These are phyloP conservation scores for Hipposideros armiger DNA, from an alignment of 2,113 vertebrate genomes.

Conservation along the genomic window DNA sequence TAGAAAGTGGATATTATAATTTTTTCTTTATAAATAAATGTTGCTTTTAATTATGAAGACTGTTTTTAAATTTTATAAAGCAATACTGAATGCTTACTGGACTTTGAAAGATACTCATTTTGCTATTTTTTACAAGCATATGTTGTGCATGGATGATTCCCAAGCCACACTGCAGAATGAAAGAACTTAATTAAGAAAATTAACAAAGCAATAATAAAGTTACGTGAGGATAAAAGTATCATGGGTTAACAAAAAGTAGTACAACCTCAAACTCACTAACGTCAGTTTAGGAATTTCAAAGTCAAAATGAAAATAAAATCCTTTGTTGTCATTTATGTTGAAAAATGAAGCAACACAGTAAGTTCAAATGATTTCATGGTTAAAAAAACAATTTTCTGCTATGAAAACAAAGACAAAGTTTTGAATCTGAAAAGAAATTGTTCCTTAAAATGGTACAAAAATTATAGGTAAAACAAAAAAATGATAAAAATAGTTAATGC, in stretches of 20 bases:
- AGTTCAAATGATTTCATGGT: not conserved
- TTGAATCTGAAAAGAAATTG: not conserved
- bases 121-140: not conserved
- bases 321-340: not conserved
- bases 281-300: not conserved
- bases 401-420: not conserved
- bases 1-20: not conserved
- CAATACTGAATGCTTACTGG: not conserved
- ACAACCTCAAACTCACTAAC: not conserved
- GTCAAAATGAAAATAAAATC: not conserved
- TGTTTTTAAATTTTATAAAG: not conserved
- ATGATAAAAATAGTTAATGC: not conserved
- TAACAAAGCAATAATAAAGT: not conserved
- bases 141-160: not conserved
- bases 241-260: not conserved
- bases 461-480: not conserved
- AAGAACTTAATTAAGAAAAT: not conserved
- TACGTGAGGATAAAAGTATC: not conserved
- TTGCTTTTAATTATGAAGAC: not conserved
- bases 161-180: not conserved
- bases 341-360: not conserved
- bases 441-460: not conserved
- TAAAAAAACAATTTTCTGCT: not conserved
- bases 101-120: not conserved
- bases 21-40: not conserved